Percentiles rank a stretch among this genome's conserved stretches.
phyloP scores from a whole-genome alignment of 2,888 invertebrate genomes.

The Callosobruchus maculatus region DNA sequence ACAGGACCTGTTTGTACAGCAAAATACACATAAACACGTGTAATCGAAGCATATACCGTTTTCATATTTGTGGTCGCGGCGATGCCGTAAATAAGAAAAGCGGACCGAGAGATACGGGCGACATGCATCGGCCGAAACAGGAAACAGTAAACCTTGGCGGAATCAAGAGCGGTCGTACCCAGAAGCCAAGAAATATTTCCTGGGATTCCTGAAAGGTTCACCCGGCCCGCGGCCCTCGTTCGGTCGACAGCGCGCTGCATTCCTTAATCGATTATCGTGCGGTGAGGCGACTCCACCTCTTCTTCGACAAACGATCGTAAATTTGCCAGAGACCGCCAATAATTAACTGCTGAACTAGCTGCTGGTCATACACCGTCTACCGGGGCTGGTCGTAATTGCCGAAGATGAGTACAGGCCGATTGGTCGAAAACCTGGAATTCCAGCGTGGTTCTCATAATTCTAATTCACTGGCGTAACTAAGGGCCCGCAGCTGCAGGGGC shows the following conservation, averaged over 20 bases:
- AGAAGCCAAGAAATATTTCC: background rate
- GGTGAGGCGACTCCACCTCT: background rate
- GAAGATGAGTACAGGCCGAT: too few relatives aligned
- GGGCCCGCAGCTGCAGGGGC: too few relatives aligned
- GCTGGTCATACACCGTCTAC: background rate
- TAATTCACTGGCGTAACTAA: too few relatives aligned
- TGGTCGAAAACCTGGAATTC: too few relatives aligned
- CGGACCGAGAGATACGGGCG: background rate
- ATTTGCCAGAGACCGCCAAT: background rate
- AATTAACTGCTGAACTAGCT: background rate
- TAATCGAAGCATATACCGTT: background rate
- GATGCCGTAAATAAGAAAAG: background rate
- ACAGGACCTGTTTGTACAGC: too few relatives aligned
- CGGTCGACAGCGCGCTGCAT: background rate
- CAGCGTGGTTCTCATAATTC: too few relatives aligned
- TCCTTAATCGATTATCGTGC: background rate
- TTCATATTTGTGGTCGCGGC: background rate
- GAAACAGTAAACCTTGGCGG: background rate
- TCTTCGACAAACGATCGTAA: background rate
- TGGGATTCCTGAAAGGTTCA: background rate
- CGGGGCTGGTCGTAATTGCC: background rate
- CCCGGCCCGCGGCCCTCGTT: background rate
- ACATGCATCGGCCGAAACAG: background rate
- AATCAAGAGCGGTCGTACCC: background rate
- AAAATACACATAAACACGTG: background rate